phyloP scores from a whole-genome alignment of 1,140 invertebrate genomes.

The Ostrea denselamellosa region DNA sequence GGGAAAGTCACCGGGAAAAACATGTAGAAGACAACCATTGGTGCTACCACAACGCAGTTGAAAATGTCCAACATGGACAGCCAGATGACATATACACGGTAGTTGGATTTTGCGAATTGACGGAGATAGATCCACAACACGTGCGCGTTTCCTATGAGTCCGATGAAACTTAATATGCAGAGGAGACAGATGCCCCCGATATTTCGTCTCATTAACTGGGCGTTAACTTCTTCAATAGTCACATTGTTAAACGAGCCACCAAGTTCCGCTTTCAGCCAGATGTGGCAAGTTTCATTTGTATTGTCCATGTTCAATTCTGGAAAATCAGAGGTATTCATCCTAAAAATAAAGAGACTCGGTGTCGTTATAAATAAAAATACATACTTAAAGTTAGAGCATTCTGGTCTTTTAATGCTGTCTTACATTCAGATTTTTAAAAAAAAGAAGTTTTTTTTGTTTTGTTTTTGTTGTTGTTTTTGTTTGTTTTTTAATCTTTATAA shows the following conservation, averaged over 20 bases:
- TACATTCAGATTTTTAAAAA: too few relatives aligned
- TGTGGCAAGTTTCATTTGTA: conserved; percentile 46
- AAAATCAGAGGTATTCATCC: not conserved
- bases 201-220: conserved; percentile 51
- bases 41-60: conserved; percentile 61
- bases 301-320: not conserved
- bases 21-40: conserved; percentile 64
- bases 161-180: conserved; percentile 29
- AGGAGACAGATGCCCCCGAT: conserved; percentile 51
- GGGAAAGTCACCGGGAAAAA: conserved; percentile 61
- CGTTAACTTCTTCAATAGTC: conserved; percentile 50
- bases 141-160: conserved; percentile 52
- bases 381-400: not conserved
- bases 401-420: not conserved
- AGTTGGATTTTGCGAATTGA: conserved; percentile 56
- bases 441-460: too few relatives aligned
- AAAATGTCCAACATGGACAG: conserved; percentile 64
- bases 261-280: conserved; percentile 49
- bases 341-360: not conserved
- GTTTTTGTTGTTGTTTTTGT: too few relatives aligned
- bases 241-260: conserved; percentile 31
- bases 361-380: not conserved
- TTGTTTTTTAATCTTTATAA: too few relatives aligned
- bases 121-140: conserved; percentile 51
- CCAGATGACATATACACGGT: conserved; percentile 58